Evolutionary conservation across 2,113 vertebrate species (phyloP), one percentile per base, ranked within the genome.

Genomic region (Sprattus sprattus): DNA sequence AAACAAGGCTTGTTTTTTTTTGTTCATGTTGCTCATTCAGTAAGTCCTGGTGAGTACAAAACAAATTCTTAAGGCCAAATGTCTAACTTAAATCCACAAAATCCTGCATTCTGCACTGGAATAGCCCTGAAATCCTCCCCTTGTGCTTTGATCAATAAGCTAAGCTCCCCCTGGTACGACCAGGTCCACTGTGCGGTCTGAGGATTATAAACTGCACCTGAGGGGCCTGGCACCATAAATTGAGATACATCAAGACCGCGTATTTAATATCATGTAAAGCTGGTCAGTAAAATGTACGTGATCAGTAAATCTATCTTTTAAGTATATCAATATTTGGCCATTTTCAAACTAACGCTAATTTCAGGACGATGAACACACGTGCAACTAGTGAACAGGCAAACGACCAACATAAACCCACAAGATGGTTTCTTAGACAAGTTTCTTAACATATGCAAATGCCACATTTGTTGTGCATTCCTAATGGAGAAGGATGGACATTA

Each of bases 141-240:
- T 44, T 78, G 71, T 39, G 71, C 71, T 78, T 78, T 78, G 71
- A 78, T 78, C 71, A 78, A 39, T 78, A 11, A 78, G 28, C 71
- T 78, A 78, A 78, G 28, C 71, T 78, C 71, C 71, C 71, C 71
- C 28, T 78, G 28, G 71, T 39, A 39, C 71, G 3, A 78, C 71
- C 71, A 39, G 16, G 13, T 78, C 28, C 32, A 16, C 28, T 39
- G 28, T 78, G 32, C 28, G 11, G 28, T 6, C 28, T 78, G 67
- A 39, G 71, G 71, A 78, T 78, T 78, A 67, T n/a, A 67, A 10
- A 11, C 39, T 39, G 39, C 39, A 39, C 39, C 39, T 39, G 39
- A 28, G 71, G 71, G 71, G 25, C 71, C 71, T 78, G 71, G 28
- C 71, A 78, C 71, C 71, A 78, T 13, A 78, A 78, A 78, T 39